Evolutionary conservation across 2,797 vertebrate genomes (phyloP), one percentile per base, ranked within the genome.

Genomic region (Florisuga fusca): DNA sequence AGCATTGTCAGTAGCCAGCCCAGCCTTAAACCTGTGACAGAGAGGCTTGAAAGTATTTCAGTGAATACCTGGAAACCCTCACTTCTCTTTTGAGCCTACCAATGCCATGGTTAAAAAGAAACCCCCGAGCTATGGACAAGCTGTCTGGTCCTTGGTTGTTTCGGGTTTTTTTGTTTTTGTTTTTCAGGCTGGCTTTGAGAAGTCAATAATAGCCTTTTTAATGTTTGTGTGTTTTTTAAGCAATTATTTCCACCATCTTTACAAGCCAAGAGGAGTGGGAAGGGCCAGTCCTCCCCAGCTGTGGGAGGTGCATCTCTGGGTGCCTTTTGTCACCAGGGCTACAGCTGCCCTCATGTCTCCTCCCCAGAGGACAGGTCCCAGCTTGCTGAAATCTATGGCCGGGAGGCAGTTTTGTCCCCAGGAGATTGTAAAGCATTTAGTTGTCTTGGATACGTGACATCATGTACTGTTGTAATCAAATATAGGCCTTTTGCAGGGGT

Each of bases 401-500:
- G 74, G 95, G 96, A 97, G 97, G 95, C 94, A 94, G 96, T 97
- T 97, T 97, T 97, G 89, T 98, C 98, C 98, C 97, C 94, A 48
- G 95, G 97, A 98, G 98, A 96, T 97, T 92, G 67, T 97, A 98
- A 98, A 97, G 97, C 97, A 96, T 97, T 95, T 95, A 97, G 98
- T 98, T 98, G 98, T 98, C 98, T 97, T 98, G 98, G 98, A 97
- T 98, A 98, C 95, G 55, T 98, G 98, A 98, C 98, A 98, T 98
- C 91, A 92, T 80, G 86, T 94, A 94, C 94, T 96, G 96, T 97
- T 98, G 97, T 98, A 98, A 98, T 98, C 98, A 98, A 98, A 98
- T 98, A 97, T 73, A 96, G 94, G 66, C 95, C 89, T 96, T 96
- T 78, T 87, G 95, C 93, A 71, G 95, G 97, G 95, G 96, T 93